These are phyloP conservation scores for Molossus alvarezi DNA, from an alignment of 2,797 vertebrate genomes.

Conservation along the genomic window DNA sequence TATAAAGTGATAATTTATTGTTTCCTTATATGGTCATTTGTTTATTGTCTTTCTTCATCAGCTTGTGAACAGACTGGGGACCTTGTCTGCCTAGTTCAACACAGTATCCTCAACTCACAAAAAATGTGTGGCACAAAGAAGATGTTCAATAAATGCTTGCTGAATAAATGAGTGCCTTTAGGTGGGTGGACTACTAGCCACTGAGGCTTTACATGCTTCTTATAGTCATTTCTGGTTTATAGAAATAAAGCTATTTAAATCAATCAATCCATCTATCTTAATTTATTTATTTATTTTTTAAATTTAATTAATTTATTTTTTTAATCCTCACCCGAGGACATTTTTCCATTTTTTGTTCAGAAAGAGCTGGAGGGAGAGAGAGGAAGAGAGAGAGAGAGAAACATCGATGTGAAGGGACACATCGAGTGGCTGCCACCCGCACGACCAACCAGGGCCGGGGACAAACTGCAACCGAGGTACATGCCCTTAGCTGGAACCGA, in stretches of 20 bases:
- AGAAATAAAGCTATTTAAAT: conserved; percentile 17
- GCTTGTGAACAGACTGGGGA: not conserved
- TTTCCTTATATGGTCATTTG: conserved; percentile 57
- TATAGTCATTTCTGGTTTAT: conserved; percentile 2
- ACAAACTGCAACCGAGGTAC: too few species aligned
- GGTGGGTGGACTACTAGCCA: not conserved
- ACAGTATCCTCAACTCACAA: not conserved
- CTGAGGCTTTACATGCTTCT: not conserved
- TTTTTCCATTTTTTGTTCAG: too few species aligned
- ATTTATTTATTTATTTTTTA: not conserved
- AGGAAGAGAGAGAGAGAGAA: too few species aligned
- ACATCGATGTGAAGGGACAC: too few species aligned
- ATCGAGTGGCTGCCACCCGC: too few species aligned
- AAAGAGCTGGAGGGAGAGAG: too few species aligned
- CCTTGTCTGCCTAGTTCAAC: not conserved
- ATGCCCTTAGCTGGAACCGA: too few species aligned
- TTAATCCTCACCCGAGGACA: too few species aligned
- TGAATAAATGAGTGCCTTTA: conserved; percentile 9
- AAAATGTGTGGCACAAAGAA: conserved; percentile 5
- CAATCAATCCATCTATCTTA: not conserved
- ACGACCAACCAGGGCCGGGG: too few species aligned
- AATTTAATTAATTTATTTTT: too few species aligned
- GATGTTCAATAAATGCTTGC: not conserved
- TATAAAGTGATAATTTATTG: not conserved
- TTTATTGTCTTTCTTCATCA: conserved; percentile 25